A percentile compares a stretch with the other conserved stretches of the same genome.
phyloP scores from a whole-genome alignment of 2,888 invertebrate genomes.

The Drosophila aldrichi region DNA sequence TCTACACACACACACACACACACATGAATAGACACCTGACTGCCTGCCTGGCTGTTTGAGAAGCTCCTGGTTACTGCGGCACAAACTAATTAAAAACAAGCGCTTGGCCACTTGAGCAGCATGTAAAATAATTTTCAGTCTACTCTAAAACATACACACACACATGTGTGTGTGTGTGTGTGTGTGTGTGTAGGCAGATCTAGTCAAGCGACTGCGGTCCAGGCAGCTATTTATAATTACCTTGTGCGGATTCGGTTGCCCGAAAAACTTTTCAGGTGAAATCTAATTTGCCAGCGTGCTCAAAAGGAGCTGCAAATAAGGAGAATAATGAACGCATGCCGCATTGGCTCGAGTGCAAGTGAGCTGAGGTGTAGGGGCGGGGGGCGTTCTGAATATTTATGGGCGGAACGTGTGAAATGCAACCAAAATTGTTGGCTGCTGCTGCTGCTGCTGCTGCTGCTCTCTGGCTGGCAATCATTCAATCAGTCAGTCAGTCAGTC shows the following conservation, averaged over 20 bases:
- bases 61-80: constrained; percentile 54
- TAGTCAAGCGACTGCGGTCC: constrained; percentile 55
- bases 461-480: constrained; percentile 8
- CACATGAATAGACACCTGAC: background rate
- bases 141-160: constrained; percentile 18
- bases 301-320: constrained; percentile 8
- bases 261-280: constrained; percentile 55
- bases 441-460: background rate
- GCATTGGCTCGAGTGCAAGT: constrained; percentile 5
- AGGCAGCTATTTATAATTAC: constrained; percentile 75
- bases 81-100: constrained; percentile 76
- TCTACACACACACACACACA: background rate
- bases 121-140: constrained; percentile 60
- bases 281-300: constrained; percentile 43
- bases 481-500: constrained; percentile 10
- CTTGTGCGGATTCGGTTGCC: constrained; percentile 54
- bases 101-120: constrained; percentile 71
- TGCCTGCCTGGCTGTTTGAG: constrained; percentile 22
- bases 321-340: constrained; percentile 8
- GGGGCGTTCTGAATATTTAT: background rate
- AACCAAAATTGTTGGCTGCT: background rate
- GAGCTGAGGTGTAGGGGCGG: constrained; percentile 11
- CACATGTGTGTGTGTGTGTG: background rate
- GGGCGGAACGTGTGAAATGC: background rate
- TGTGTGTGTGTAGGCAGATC: constrained; percentile 26